Evolutionary conservation across 2,797 vertebrate species (phyloP), one percentile per base, ranked within the genome.

Genomic region (Arctocebus calabarensis): DNA sequence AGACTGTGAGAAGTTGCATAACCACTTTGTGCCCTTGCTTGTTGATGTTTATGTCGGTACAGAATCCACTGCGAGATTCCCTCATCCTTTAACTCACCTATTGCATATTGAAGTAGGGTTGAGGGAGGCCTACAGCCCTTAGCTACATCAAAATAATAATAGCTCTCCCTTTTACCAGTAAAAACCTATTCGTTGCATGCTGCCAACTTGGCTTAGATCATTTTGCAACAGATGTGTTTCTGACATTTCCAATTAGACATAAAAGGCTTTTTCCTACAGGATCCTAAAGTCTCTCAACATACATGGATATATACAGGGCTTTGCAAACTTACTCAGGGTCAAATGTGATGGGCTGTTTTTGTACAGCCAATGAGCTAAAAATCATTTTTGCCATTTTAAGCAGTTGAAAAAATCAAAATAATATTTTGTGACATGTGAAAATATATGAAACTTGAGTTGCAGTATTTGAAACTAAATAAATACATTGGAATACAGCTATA

Each of bases 161-260:
- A 1, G 29, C 48, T 73, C 68, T 78, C 64, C 37, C 27, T 23
- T 29, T 34, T 68, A 64, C 34, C 66, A n/a, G 6, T 59, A 77
- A 92, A 74, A 93, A 48, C 27, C 27, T 82, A 37, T n/a, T 93
- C 25, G n/a, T 64, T 34, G 19, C 37, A 1, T 22, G 68, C 27
- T 62, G 71, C 19, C 86, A 89, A 59, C 20, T 73, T 78, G 66
- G 27, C 48, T 77, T 29, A 68, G 40, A 94, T 19, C 2, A 59
- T 48, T 61, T 66, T 74, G 23, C 45, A 97, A 82, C 43, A 88
- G 23, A 75, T 90, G 75, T 57, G 19, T 68, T 25, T 32, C 45
- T 95, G 59, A 91, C 90, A 78, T 93, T 95, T 84, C 25, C 74
- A 68, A 27, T 84, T 77, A 74, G 43, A 94, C 62, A 32, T 52